Base-by-base conservation (phyloP, 2,888 invertebrate species). In the Rhabditoides inermis region DNA sequence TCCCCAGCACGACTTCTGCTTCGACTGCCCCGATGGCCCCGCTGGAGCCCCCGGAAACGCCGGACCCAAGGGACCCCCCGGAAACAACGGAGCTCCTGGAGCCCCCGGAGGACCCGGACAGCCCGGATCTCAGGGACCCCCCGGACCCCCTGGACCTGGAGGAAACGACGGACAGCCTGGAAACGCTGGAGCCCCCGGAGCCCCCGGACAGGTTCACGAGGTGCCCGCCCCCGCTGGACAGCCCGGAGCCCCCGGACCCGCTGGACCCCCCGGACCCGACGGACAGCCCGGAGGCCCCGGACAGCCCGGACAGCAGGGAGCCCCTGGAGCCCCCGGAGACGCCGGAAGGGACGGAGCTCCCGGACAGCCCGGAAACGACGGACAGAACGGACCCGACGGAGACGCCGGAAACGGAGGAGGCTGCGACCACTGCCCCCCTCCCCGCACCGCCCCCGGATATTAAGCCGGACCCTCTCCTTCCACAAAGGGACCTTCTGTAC, bases 21-120 rank as follows among this genome's bases (percentile, higher is more conserved):
- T 63, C 58, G 63, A 68, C 49, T 65, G 68, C 63, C 61, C 61
- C 58, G 63, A 68, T 47, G 64, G 68, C 59, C 61, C 64, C 51
- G 58, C 63, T 37, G 68, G 68, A 56, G 59, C 65, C 28, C 56
- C 64, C 44, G 68, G 67, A 59, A 61, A 58, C 46, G 61, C 64
- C 41, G 66, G 66, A 58, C 49, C 49, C 49, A 50, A 63, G 27
- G 66, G 66, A 63, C 61, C 61, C 56, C 64, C 64, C 58, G 66
- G 66, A 66, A 63, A 63, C 57, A 49, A 39, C 49, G 66, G 66
- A 59, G 62, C 60, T 56, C 60, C 60, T 55, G 65, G 65, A 61
- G 53, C 60, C 44, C 45, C 20, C 36, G 50, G 50, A 10, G 36
- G 36, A 23, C 42, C 36, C 37, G 50, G 50, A 10, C 5, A 7